Evolutionary conservation across 2,888 invertebrate species (phyloP), one percentile per base, ranked within the genome.

Genomic region (Himalopsyche kuldschensis): DNA sequence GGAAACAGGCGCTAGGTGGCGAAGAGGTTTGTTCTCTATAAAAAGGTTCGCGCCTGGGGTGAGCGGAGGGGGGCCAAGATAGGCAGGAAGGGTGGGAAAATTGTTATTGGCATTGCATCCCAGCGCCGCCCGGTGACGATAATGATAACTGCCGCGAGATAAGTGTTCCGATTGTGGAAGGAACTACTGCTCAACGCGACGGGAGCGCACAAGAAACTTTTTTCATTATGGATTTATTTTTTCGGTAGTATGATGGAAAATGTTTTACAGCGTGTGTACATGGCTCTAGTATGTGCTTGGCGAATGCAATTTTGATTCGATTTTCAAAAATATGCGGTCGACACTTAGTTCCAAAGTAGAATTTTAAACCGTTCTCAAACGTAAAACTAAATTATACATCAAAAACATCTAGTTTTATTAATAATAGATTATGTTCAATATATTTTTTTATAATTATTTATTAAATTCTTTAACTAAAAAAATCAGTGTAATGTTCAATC

Each of bases 71-170:
- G 69, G 69, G 11, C 20, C 69, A 69, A 69, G 69, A 69, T 69
- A 69, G 69, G 69, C 69, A 69, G 69, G 69, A 69, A 69, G 69
- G 69, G 69, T 69, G 69, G 69, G 46, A 69, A 69, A 69, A 69
- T 69, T 69, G 69, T 82, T 82, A 84, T 84, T 84, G 84, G 82
- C 82, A 75, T 84, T 79, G 81, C 81, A 82, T 84, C 82, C 79
- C 84, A 77, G 35, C 48, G 47, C 81, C 76, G 84, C 77, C 75
- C 78, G 79, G 76, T 63, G 79, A 79, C 81, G 84, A 84, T 90
- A 89, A 90, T 89, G 90, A 91, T 90, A 90, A 90, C 90, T 90
- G 89, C 89, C 89, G 88, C 88, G 88, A 90, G 90, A 91, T 91
- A 90, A 91, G 91, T 89, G 90, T 90, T 91, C 69, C 69, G 69